These are phyloP conservation scores for Zaprionus bogoriensis DNA, from an alignment of 2,888 invertebrate genomes.

Conservation along the genomic window DNA sequence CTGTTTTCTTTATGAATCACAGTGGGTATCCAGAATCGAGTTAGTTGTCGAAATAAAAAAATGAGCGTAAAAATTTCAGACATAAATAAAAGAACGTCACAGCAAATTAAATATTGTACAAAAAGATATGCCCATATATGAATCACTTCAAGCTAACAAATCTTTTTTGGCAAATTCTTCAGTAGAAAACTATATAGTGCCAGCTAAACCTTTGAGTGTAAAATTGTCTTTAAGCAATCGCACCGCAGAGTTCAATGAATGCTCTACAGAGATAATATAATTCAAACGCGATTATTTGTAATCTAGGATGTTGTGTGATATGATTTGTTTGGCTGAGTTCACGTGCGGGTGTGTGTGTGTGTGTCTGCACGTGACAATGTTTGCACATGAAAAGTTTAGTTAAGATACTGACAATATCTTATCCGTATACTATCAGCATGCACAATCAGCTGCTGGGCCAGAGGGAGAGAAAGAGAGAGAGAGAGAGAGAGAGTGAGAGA, in stretches of 20 bases:
- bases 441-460: constrained; percentile 63
- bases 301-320: constrained; percentile 55
- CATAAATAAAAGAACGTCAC: not conserved
- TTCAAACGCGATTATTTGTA: constrained; percentile 60
- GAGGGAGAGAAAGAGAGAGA: constrained; percentile 1
- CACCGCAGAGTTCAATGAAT: constrained; percentile 59
- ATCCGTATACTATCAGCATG: constrained; percentile 72
- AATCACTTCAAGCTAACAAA: no score
- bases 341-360: not conserved
- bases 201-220: not conserved
- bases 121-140: no score
- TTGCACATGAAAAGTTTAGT: constrained; percentile 65
- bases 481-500: constrained; percentile 19
- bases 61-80: not conserved
- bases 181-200: not conserved
- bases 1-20: constrained; percentile 36
- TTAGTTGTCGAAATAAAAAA: no score
- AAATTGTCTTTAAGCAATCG: not conserved
- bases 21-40: not conserved
- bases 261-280: constrained; percentile 50
- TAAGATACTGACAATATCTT: constrained; percentile 78
- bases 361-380: constrained; percentile 18
- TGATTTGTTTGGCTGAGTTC: constrained; percentile 32
- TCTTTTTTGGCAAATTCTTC: no score
- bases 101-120: no score